These are phyloP conservation scores for Stegodyphus dumicola DNA, from an alignment of 1,140 invertebrate species.

Conservation along the genomic window DNA sequence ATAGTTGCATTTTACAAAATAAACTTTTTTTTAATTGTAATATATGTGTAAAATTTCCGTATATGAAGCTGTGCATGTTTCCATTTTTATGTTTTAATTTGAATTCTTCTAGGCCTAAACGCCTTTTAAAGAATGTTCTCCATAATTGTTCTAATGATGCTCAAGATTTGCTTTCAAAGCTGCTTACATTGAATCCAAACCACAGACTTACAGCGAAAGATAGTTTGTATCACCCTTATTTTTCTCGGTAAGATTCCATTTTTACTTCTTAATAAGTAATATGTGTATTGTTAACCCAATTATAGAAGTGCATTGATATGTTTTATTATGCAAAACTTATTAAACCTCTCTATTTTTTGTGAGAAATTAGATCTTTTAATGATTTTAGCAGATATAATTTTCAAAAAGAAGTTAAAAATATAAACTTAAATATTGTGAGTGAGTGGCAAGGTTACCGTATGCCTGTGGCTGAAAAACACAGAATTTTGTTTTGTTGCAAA, in stretches of 20 bases:
- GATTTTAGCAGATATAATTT: too few relatives aligned
- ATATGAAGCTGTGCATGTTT: not conserved
- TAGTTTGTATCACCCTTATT: conserved; percentile 44
- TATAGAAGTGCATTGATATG: too few relatives aligned
- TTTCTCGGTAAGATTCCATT: conserved; percentile 19
- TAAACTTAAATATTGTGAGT: too few relatives aligned
- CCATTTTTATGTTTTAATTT: not conserved
- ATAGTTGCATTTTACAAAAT: not conserved
- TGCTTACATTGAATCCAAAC: conserved; percentile 48
- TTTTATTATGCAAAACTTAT: too few relatives aligned
- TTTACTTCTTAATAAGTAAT: too few relatives aligned
- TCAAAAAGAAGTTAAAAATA: too few relatives aligned
- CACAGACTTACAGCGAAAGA: conserved; percentile 39
- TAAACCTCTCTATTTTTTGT: too few relatives aligned
- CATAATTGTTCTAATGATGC: conserved; percentile 36
- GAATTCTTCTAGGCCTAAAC: conserved; percentile 24
- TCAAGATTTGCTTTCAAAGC: conserved; percentile 39
- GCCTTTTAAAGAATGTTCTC: conserved; percentile 43
- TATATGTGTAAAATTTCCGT: not conserved
- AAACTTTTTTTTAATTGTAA: not conserved
- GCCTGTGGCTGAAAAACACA: too few relatives aligned
- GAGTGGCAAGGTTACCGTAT: too few relatives aligned
- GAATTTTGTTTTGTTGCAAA: too few relatives aligned
- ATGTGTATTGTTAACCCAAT: too few relatives aligned
- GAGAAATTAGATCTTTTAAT: too few relatives aligned